These are phyloP conservation scores for Ylistrum balloti DNA, from an alignment of 1,140 invertebrate species.

Conservation along the genomic window DNA sequence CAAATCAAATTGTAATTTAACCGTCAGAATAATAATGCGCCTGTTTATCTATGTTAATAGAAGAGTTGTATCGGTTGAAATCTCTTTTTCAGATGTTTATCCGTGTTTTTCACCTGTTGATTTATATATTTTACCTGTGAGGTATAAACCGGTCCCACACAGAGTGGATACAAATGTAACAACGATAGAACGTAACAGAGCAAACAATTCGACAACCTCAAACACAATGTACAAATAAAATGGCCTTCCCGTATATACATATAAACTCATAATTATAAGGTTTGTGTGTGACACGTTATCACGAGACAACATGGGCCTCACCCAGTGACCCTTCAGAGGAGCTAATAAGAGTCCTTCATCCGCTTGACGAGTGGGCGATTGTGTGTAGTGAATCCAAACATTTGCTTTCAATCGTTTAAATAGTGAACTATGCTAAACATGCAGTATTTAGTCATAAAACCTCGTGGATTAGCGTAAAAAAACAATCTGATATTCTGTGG, in stretches of 20 bases:
- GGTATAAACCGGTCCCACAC: background rate
- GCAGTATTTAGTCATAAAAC: background rate
- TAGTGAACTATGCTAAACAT: background rate
- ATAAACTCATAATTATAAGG: background rate
- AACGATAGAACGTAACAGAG: background rate
- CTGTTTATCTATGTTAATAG: background rate
- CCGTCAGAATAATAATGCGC: background rate
- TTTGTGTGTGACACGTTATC: background rate
- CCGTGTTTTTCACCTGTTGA: slow-evolving; percentile 3
- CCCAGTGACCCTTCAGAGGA: background rate
- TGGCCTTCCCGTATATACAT: background rate
- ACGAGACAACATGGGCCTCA: background rate
- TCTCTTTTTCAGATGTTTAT: background rate
- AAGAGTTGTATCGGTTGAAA: background rate
- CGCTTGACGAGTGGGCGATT: background rate
- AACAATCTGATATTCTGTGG: background rate
- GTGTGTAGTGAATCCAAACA: slow-evolving; percentile 9
- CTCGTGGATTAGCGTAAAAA: background rate
- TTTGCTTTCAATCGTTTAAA: background rate
- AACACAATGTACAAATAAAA: slow-evolving; percentile 4
- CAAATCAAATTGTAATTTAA: slow-evolving; percentile 29
- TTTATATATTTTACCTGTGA: slow-evolving; percentile 30
- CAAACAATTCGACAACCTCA: background rate
- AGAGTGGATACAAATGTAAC: slow-evolving; percentile 9
- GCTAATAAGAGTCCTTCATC: slow-evolving; percentile 5